These are phyloP conservation scores for Cheiracanthium punctorium DNA, from an alignment of 2,888 invertebrate species.

Conservation along the genomic window DNA sequence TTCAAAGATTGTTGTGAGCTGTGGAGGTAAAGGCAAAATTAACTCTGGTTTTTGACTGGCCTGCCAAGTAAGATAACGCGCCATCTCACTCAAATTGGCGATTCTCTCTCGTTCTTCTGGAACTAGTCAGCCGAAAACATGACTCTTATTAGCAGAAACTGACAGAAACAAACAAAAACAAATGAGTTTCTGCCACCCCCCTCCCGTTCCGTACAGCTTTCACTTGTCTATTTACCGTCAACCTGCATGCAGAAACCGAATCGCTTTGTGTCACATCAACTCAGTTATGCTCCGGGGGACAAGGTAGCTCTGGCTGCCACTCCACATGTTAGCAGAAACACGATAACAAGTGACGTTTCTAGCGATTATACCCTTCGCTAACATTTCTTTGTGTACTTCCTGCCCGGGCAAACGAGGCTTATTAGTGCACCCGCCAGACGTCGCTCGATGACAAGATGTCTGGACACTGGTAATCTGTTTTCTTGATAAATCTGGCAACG, in stretches of 20 bases:
- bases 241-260: constrained; percentile 41
- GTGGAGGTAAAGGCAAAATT: too few species aligned
- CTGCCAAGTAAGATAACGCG: not conserved
- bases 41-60: not conserved
- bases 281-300: constrained; percentile 31
- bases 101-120: not conserved
- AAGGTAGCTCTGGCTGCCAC: constrained; percentile 39
- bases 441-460: constrained; percentile 55
- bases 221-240: constrained; percentile 54
- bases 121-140: not conserved
- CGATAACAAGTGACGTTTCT: constrained; percentile 47
- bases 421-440: constrained; percentile 43
- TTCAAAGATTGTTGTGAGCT: too few species aligned
- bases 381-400: constrained; percentile 48
- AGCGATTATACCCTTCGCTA: constrained; percentile 33
- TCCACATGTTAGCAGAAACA: constrained; percentile 37
- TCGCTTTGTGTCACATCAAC: constrained; percentile 48
- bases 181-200: not conserved
- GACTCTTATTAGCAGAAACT: not conserved
- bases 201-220: constrained; percentile 1
- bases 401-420: constrained; percentile 33
- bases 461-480: constrained; percentile 11
- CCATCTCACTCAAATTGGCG: not conserved
- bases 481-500: not conserved
- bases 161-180: constrained; percentile 17